Evolutionary conservation across 53 echinoderm and acorn worm species (phyloP), one percentile per base, ranked within the genome.

Genomic region (Glandiceps talaboti): DNA sequence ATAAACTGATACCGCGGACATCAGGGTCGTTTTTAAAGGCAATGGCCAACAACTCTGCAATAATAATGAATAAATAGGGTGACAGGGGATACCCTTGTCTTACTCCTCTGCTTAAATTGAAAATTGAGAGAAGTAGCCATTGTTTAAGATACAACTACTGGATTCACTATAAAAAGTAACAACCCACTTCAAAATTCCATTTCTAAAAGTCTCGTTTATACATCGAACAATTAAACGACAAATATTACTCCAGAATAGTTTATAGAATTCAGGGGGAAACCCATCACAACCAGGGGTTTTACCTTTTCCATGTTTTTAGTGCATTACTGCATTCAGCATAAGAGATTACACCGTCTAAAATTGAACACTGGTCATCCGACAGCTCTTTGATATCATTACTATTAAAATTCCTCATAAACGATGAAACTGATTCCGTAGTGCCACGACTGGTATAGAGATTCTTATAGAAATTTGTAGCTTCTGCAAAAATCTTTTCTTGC

Each of bases 211-310:
- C 86, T 45, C 20, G 6, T 45, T 45, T 20, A 45, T 12, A 45
- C 64, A 45, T 45, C 64, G 6, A 45, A 45, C 64, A 45, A 45
- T 45, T 20, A 45, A 20, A 20, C 73, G 30, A 25, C 82, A 30
- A 26, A 88, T 29, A 25, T 74, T 72, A 27, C 27, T 29, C 78
- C 85, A 82, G 75, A 88, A 88, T 1, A 27, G 31, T 28, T 82
- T 82, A n/a, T 85, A 85, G 32, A 88, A 88, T 76, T 88, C 88
- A 27, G 29, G 29, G 26, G 89, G 82, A 28, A 88, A 33, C 1
- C 89, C 85, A 28, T 88, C 89, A 0, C 75, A 79, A 26, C 89
- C 89, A 14, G 89, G 89, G 0, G 79, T 75, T 75, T 88, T 88
- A n/a, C 79, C 82, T n/a, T n/a, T n/a, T n/a, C n/a, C n/a, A n/a